Percentiles rank a stretch among this genome's conserved stretches.
Evolutionary conservation across 2,797 vertebrate species (phyloP).

Genomic region (Gastrophryne carolinensis): DNA sequence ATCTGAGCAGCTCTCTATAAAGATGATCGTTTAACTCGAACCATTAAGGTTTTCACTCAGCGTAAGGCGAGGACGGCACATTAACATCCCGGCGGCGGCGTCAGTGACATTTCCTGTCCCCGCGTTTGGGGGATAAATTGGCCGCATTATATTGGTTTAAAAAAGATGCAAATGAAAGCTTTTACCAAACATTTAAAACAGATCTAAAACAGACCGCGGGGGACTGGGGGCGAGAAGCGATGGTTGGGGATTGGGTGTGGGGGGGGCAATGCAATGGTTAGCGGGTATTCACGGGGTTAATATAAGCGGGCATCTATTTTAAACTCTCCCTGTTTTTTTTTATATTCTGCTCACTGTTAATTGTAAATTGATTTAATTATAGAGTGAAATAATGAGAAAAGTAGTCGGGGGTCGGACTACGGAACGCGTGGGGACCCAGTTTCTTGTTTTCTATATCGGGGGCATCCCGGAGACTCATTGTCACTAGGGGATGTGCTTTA

Average conservation of each 20-base stretch:
- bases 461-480: no score
- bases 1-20: no score
- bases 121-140: background rate
- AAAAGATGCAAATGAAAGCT: background rate
- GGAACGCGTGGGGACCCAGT: no score
- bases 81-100: background rate
- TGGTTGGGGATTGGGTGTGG: background rate
- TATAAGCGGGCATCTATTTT: constrained; percentile 18
- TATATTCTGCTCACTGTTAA: constrained; percentile 33
- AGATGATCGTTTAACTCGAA: no score
- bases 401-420: no score
- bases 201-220: background rate
- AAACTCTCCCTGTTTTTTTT: constrained; percentile 16
- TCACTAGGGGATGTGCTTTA: no score
- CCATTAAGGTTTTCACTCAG: no score
- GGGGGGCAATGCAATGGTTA: background rate
- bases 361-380: constrained; percentile 49
- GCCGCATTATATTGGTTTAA: background rate
- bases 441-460: no score
- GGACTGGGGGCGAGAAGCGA: no score
- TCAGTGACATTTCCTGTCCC: background rate
- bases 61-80: no score
- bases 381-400: constrained; percentile 22
- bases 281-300: constrained; percentile 15
- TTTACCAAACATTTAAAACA: background rate